Evolutionary conservation across 2,797 vertebrate species (phyloP), one percentile per base, ranked within the genome.

Genomic region (Gouania willdenowi): DNA sequence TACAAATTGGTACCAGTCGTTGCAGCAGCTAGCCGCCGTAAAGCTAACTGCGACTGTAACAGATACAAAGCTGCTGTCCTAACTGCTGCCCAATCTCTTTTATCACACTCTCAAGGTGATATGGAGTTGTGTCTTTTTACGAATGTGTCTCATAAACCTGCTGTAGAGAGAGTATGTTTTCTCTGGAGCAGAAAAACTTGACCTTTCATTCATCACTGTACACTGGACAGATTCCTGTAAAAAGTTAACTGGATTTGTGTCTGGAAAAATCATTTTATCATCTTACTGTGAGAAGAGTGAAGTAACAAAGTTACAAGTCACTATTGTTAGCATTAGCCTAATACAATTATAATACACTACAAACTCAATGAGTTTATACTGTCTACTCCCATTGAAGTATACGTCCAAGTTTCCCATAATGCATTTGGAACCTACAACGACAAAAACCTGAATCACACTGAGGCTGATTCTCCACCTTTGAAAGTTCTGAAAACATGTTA

Each of bases 201-300:
- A 32, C 28, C 42, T 36, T 7, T 19, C 32, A 17, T 17, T 10
- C 10, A 26, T 40, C 18, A 35, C 38, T 27, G 26, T 47, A 31
- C 3, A 7, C 44, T 8, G 14, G 6, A 11, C 43, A 23, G 26
- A 28, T 22, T 44, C 40, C 12, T 7, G 10, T 58, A 52, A 39
- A 55, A 39, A 62, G 41, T 26, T 18, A 14, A 8, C 37, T 16
- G 41, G 43, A 73, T 67, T 69, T 61, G 74, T 65, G 26, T 27
- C n/a, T 13, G 14, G 29, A 30, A 52, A n/a, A 71, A 80, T 63
- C 9, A 44, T 73, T 57, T 77, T 34, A 47, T 68, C 57, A n/a
- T n/a, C n/a, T n/a, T n/a, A n/a, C n/a, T n/a, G n/a, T n/a, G n/a
- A n/a, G n/a, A n/a, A n/a, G n/a, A n/a, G n/a, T n/a, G n/a, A n/a